phyloP scores from a whole-genome alignment of 2,113 vertebrate species.

The Piaya cayana region DNA sequence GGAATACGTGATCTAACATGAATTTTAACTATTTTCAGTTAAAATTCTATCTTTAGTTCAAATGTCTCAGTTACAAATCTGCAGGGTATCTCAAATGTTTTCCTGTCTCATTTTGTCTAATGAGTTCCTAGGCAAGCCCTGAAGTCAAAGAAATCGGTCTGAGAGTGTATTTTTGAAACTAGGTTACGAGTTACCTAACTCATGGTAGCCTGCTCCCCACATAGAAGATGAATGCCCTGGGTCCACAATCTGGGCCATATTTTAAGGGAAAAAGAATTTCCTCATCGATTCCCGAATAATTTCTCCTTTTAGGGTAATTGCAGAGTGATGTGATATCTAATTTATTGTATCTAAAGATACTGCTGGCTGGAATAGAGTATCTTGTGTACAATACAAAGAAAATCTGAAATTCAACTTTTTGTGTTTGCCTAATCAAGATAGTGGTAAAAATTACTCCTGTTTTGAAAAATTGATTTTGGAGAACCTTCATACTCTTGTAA shows the following conservation, averaged over 20 bases:
- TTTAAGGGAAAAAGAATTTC: neutral
- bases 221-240: neutral
- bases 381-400: neutral
- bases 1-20: neutral
- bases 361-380: neutral
- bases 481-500: neutral
- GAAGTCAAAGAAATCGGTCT: neutral
- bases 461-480: neutral
- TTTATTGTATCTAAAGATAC: neutral
- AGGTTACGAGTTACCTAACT: neutral
- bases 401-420: neutral
- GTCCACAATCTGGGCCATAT: neutral
- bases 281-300: neutral
- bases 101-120: neutral
- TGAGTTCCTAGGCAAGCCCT: neutral
- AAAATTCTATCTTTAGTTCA: neutral
- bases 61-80: neutral
- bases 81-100: neutral
- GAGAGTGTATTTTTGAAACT: neutral
- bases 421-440: neutral
- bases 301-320: neutral
- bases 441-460: neutral
- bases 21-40: neutral
- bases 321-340: fast-evolving
- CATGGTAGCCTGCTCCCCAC: neutral